Evolutionary conservation across 2,797 vertebrate genomes (phyloP).

Genomic region (Eulemur rubriventer): DNA sequence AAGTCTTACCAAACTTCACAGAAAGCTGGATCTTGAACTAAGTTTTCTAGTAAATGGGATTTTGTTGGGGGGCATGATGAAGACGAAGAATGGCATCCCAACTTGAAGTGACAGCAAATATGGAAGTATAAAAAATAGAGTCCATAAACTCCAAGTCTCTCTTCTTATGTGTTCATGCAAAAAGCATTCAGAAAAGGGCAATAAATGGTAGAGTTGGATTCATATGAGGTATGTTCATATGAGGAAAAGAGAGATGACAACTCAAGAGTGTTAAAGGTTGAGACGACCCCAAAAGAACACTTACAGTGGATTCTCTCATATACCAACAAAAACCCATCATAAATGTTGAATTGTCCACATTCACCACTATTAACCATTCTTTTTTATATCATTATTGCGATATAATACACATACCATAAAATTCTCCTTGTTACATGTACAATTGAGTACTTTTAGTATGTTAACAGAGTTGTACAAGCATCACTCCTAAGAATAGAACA

Average conservation of each 20-base stretch:
- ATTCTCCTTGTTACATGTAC: not conserved
- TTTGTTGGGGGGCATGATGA: not conserved
- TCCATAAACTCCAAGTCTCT: not conserved
- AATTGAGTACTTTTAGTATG: not conserved
- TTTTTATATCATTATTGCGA: not conserved
- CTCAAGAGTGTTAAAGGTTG: not conserved
- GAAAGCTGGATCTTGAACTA: not conserved
- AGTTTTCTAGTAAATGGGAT: not conserved
- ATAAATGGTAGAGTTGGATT: not conserved
- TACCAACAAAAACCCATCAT: not conserved
- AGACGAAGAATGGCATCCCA: not conserved
- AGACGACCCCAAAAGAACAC: too few species aligned
- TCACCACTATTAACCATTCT: not conserved
- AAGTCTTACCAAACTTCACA: not conserved
- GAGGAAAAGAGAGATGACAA: not conserved
- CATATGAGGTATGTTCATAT: too few species aligned
- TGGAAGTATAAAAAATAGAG: not conserved
- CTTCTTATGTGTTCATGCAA: not conserved
- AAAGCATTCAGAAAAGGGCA: not conserved
- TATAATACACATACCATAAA: not conserved
- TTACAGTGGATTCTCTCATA: not conserved
- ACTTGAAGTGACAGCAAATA: not conserved
- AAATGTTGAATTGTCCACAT: not conserved
- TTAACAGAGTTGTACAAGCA: not conserved
- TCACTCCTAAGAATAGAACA: not conserved